Percentiles rank a stretch among this genome's conserved stretches.
phyloP scores from a whole-genome alignment of 2,888 invertebrate species.

The Nasonia oneida region DNA sequence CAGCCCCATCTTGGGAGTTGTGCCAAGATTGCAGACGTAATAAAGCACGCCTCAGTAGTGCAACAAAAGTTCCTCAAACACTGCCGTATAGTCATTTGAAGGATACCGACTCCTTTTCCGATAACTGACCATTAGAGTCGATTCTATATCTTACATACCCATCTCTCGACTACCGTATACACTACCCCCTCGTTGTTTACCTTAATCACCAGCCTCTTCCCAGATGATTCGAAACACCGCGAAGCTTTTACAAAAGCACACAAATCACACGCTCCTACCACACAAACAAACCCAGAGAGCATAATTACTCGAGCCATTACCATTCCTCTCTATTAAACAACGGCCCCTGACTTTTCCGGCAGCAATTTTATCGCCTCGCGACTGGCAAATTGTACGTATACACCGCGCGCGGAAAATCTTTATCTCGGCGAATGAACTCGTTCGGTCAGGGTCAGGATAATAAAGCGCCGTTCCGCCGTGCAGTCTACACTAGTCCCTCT shows the following conservation, averaged over 20 bases:
- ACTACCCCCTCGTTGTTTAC: background rate
- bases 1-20: no score
- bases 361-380: background rate
- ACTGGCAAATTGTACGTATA: background rate
- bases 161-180: no score
- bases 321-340: background rate
- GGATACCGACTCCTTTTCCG: no score
- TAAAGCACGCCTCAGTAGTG: no score
- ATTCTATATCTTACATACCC: no score
- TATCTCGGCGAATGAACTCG: background rate
- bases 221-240: no score
- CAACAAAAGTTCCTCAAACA: no score
- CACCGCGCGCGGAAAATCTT: slow-evolving; percentile 5
- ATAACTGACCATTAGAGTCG: no score
- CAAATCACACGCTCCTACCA: background rate
- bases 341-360: background rate
- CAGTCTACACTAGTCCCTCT: background rate
- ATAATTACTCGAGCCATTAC: background rate
- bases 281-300: background rate
- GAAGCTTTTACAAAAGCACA: background rate
- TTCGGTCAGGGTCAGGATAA: slow-evolving; percentile 38
- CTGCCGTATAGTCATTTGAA: no score
- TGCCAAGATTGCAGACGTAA: no score
- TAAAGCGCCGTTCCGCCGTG: background rate
- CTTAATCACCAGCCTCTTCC: background rate